These are phyloP conservation scores for Diorhabda elongata DNA, from an alignment of 1,140 invertebrate species.

Conservation along the genomic window DNA sequence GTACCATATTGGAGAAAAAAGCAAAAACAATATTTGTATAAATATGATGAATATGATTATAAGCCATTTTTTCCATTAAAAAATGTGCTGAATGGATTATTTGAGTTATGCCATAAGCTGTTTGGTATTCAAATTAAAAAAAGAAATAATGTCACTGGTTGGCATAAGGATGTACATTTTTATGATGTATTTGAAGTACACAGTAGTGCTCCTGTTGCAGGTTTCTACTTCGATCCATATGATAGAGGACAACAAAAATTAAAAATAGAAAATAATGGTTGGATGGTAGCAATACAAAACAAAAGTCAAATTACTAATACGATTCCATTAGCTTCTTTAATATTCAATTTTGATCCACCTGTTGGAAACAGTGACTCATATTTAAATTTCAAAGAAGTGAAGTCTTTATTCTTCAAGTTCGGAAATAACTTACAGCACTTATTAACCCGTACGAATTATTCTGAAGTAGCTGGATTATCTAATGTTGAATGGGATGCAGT, in stretches of 20 bases:
- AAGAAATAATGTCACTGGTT: slow-evolving; percentile 59
- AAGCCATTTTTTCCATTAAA: slow-evolving; percentile 80
- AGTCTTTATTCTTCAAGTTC: slow-evolving; percentile 76
- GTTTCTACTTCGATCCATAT: slow-evolving; percentile 82
- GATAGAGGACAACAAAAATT: slow-evolving; percentile 61
- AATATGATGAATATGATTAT: slow-evolving; percentile 67
- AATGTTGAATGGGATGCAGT: slow-evolving; percentile 91
- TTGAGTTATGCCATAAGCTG: slow-evolving; percentile 67
- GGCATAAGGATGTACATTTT: slow-evolving; percentile 83
- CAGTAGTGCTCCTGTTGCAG: slow-evolving; percentile 61
- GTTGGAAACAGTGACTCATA: slow-evolving; percentile 61
- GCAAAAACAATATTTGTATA: slow-evolving; percentile 59
- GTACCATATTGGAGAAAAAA: slow-evolving; percentile 81
- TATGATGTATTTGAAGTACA: slow-evolving; percentile 77
- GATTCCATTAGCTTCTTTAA: slow-evolving; percentile 71
- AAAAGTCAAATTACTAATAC: slow-evolving; percentile 58
- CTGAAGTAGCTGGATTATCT: slow-evolving; percentile 76
- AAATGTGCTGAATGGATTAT: slow-evolving; percentile 70
- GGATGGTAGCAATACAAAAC: slow-evolving; percentile 65
- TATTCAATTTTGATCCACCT: slow-evolving; percentile 75
- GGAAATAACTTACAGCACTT: slow-evolving; percentile 79
- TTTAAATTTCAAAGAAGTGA: slow-evolving; percentile 72
- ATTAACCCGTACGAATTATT: slow-evolving; percentile 72
- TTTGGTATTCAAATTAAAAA: slow-evolving; percentile 82
- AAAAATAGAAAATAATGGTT: slow-evolving; percentile 54